Evolutionary conservation across 2,888 invertebrate genomes (phyloP), one percentile per base, ranked within the genome.

Genomic region (Cephus rjabovi): DNA sequence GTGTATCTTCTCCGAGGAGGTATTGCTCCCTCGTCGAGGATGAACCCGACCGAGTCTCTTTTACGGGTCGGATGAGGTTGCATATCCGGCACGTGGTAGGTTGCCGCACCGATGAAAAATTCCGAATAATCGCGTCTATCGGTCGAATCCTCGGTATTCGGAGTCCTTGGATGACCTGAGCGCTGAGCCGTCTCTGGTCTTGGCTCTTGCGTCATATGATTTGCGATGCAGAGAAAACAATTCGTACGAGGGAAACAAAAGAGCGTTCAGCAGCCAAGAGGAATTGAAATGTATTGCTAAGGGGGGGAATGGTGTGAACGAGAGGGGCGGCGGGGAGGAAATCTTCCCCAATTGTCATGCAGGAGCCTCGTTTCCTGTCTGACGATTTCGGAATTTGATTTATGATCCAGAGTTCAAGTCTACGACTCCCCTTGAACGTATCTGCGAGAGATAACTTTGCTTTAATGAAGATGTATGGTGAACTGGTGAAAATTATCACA

Each of bases 361-460:
- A 83, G 85, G 85, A 83, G 83, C 80, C 81, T 80, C 82, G 80
- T 83, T 86, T 87, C 85, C 86, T 82, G 80, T 76, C 79, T 84
- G 86, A 86, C 86, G 85, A 88, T 87, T 88, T 86, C 80, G 82
- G 83, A 86, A 88, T 88, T 86, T 89, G 89, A 89, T 89, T 89
- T 89, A 89, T 87, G 85, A 85, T 80, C 81, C 81, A 78, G 80
- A 79, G 77, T 81, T 81, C 78, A 76, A 74, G 82, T 56, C 75
- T 73, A 68, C 69, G 75, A 77, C 73, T 79, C 76, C 80, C 77
- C 70, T 78, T 77, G 73, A 76, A 80, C 80, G 80, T 81, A 74
- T 79, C 74, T 71, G 75, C 80, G 79, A 23, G 80, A 79, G 80
- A 81, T 80, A 84, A 81, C 82, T 84, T 79, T 73, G 73, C 73